A percentile compares a stretch with the other conserved stretches of the same genome.
These are phyloP conservation scores for Spicauda simplicius DNA, from an alignment of 2,888 invertebrate genomes.

Conservation along the genomic window DNA sequence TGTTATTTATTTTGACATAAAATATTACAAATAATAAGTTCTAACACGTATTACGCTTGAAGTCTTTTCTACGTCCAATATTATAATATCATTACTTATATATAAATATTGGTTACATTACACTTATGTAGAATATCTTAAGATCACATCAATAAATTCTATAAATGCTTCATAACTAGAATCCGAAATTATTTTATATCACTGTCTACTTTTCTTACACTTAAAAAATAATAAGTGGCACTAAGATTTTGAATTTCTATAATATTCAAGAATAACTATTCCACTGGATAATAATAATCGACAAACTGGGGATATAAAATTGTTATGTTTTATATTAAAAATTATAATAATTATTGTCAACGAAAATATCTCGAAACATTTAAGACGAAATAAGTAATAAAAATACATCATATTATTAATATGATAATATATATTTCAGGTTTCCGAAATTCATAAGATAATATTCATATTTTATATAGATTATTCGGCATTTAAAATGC, in stretches of 20 bases:
- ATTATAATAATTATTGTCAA: too few species aligned
- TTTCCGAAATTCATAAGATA: too few species aligned
- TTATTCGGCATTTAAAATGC: too few species aligned
- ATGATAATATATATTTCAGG: too few species aligned
- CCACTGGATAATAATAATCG: too few species aligned
- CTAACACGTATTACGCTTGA: background rate
- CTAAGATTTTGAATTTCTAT: background rate
- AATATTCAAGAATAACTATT: too few species aligned
- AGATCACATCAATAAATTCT: slow-evolving; percentile 30
- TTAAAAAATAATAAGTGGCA: background rate
- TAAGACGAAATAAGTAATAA: too few species aligned
- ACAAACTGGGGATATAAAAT: too few species aligned
- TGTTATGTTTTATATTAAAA: too few species aligned
- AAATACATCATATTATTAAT: too few species aligned
- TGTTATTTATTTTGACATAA: background rate
- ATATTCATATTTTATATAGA: too few species aligned
- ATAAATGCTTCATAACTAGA: slow-evolving; percentile 33
- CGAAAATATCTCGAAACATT: too few species aligned
- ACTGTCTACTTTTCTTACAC: background rate
- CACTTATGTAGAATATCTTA: background rate
- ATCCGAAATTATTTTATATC: background rate
- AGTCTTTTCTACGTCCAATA: background rate
- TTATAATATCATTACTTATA: background rate
- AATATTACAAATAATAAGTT: background rate
- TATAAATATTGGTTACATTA: slow-evolving; percentile 10